phyloP scores from a whole-genome alignment of 2,797 vertebrate genomes.

The Neosilurus mollespiculum region DNA sequence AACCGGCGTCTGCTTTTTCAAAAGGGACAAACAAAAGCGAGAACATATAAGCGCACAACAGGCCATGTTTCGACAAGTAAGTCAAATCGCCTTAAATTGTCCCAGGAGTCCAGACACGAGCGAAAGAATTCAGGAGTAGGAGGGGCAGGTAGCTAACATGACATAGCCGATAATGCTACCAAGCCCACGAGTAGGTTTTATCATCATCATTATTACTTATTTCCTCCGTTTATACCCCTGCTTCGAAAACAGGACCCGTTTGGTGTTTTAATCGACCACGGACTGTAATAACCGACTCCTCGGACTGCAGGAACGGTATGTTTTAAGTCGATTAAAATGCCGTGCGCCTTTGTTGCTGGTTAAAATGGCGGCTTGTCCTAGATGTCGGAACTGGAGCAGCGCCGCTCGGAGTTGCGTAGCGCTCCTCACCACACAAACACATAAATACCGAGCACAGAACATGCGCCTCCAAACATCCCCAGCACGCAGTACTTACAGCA shows the following conservation, averaged over 20 bases:
- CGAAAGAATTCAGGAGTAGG: constrained; percentile 73
- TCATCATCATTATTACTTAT: no score
- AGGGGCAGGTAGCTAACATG: constrained; percentile 69
- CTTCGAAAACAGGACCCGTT: neutral
- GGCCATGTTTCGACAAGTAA: constrained; percentile 21
- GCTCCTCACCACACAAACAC: neutral
- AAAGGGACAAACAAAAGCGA: neutral
- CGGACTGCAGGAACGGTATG: neutral
- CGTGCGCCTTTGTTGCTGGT: constrained; percentile 74
- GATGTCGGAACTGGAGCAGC: constrained; percentile 74
- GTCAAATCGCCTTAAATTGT: constrained; percentile 43
- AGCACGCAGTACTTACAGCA: neutral
- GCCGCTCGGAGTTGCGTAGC: constrained; percentile 60
- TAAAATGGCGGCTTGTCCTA: constrained; percentile 86
- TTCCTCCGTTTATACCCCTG: constrained; percentile 49
- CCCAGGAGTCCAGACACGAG: constrained; percentile 31
- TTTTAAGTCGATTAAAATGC: constrained; percentile 32
- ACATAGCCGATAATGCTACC: constrained; percentile 54
- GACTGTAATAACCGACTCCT: no score
- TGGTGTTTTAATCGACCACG: neutral
- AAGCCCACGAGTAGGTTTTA: constrained; percentile 55
- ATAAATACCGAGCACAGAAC: constrained; percentile 40
- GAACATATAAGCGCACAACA: constrained; percentile 5
- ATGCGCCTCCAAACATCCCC: constrained; percentile 33
- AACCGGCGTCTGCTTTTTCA: neutral